Evolutionary conservation across 2,888 invertebrate genomes (phyloP).

Genomic region (Hypsopygia costalis): DNA sequence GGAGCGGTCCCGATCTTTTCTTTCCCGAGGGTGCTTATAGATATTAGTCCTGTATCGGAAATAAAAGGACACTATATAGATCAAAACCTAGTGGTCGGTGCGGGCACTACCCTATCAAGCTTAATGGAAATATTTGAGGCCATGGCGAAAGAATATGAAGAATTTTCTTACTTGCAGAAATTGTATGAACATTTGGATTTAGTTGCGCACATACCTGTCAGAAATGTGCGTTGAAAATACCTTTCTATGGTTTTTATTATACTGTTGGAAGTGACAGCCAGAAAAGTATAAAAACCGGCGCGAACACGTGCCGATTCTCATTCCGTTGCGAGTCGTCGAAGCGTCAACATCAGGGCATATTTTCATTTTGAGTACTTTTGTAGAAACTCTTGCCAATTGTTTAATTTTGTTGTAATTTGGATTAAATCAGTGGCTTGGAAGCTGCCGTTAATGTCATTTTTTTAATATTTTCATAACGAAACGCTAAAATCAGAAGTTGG

Average conservation of each 20-base stretch:
- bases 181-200: slow-evolving; percentile 84
- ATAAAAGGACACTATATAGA: slow-evolving; percentile 65
- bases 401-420: too few species aligned
- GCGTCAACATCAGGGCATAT: too few species aligned
- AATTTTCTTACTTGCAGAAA: slow-evolving; percentile 80
- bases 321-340: too few species aligned
- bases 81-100: slow-evolving; percentile 78
- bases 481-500: too few species aligned
- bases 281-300: too few species aligned
- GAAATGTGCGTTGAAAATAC: slow-evolving; percentile 79
- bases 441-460: too few species aligned
- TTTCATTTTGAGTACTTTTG: too few species aligned
- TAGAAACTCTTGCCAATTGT: too few species aligned
- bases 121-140: slow-evolving; percentile 71
- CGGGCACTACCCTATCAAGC: slow-evolving; percentile 79
- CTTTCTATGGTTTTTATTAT: not conserved
- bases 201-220: slow-evolving; percentile 86
- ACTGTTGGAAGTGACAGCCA: too few species aligned
- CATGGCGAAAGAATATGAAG: slow-evolving; percentile 39
- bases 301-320: too few species aligned
- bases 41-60: slow-evolving; percentile 81
- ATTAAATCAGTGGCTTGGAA: too few species aligned
- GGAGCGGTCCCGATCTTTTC: slow-evolving; percentile 63
- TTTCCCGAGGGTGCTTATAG: slow-evolving; percentile 80
- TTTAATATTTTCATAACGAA: too few species aligned